Evolutionary conservation across 2,888 invertebrate genomes (phyloP), one percentile per base, ranked within the genome.

Genomic region (Drosophila austrosaltans): DNA sequence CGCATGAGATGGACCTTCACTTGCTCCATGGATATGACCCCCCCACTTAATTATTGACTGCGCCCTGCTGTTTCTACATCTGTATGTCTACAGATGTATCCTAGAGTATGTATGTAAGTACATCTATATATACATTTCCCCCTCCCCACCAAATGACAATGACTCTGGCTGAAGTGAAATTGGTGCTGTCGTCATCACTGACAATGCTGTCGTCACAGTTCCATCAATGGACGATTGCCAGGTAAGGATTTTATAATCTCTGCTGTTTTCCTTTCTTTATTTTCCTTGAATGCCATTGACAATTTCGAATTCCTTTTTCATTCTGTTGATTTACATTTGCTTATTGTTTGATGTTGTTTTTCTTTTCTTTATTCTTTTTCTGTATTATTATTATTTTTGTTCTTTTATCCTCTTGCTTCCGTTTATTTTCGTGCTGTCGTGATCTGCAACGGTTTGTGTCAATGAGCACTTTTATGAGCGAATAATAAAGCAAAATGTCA

Each of bases 171-270:
- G 56, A 57, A 53, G 48, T 66, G 54, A 53, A 71, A 66, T 68
- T 72, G 79, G 68, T 40, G 62, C 70, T 84, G 88, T 82, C 86
- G 71, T 66, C 56, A 63, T 67, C 48, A 25, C 25, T 76, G 82
- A 85, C 84, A 89, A 79, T 75, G 66, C 77, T 84, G 77, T 87
- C 86, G 53, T 53, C 82, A 71, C 66, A 66, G 71, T 67, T 48
- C 66, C 53, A 44, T 36, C 54, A 58, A 66, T 68, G 82, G 82
- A 69, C 77, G 87, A 82, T 78, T 82, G 78, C 70, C 81, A 80
- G 88, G 78, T 74, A 69, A 70, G 76, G 89, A 84, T 88, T 88
- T 86, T 75, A 88, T 86, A 89, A 89, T 89, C 87, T 57, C 36
- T 63, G 67, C 58, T 77, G 77, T 72, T 61, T 63, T 53, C 64